A percentile compares a stretch with the other conserved stretches of the same genome.
These are phyloP conservation scores for Antedon mediterranea DNA, from an alignment of 53 echinoderm and acorn worm species.

Conservation along the genomic window DNA sequence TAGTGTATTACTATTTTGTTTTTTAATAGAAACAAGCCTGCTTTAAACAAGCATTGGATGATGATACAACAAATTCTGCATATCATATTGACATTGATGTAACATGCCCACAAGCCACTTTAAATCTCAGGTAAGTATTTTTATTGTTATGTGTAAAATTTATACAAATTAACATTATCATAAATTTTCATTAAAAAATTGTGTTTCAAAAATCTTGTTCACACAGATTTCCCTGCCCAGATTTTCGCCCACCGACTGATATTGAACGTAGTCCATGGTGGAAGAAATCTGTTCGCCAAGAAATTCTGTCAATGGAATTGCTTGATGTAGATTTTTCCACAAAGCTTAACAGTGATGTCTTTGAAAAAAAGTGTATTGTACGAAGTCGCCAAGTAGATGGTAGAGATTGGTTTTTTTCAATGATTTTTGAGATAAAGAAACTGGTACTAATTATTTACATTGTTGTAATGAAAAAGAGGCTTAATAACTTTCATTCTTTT, in stretches of 20 bases:
- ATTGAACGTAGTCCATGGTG: conserved; percentile 55
- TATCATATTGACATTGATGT: conserved; percentile 49
- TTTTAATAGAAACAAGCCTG: conserved; percentile 69
- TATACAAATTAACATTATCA: too few relatives aligned
- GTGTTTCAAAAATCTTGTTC: too few relatives aligned
- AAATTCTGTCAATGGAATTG: conserved; percentile 58
- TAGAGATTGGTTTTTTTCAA: too few relatives aligned
- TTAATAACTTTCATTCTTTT: not conserved
- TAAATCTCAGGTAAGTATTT: conserved; percentile 48
- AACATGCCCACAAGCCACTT: conserved; percentile 36
- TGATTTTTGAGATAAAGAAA: too few relatives aligned
- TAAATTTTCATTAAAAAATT: not conserved
- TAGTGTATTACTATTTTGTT: not conserved
- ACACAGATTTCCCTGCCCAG: conserved; percentile 83
- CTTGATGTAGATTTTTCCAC: conserved; percentile 54
- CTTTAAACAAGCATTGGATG: conserved; percentile 77
- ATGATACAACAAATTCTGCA: conserved; percentile 48
- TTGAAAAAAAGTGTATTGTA: conserved; percentile 46
- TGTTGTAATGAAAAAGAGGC: too few relatives aligned
- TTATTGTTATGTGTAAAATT: too few relatives aligned
- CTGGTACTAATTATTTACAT: too few relatives aligned
- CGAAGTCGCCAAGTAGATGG: conserved; percentile 71
- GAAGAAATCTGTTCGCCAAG: conserved; percentile 62
- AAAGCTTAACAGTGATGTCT: conserved; percentile 30
- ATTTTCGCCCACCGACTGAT: conserved; percentile 68